phyloP scores from a whole-genome alignment of 2,113 vertebrate species.

The Percopsis transmontana region DNA sequence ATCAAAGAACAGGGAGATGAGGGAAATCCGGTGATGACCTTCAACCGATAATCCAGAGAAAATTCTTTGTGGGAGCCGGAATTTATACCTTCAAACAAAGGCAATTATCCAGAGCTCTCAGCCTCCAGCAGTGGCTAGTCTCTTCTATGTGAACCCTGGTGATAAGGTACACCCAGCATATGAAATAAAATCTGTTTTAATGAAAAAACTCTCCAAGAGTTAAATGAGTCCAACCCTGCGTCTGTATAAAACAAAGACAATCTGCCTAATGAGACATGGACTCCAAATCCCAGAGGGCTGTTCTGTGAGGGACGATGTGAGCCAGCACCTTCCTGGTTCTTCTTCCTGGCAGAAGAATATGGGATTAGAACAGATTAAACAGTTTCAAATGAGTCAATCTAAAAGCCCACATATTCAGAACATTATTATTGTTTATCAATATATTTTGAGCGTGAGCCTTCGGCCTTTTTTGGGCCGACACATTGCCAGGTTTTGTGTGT shows the following conservation, averaged over 20 bases:
- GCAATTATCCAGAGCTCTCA: slow-evolving; percentile 24
- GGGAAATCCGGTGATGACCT: slow-evolving; percentile 26
- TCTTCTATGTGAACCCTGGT: slow-evolving; percentile 24
- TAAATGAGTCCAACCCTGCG: slow-evolving; percentile 3
- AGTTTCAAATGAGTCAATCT: no score
- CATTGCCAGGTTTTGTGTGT: no score
- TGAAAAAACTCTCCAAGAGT: slow-evolving; percentile 22
- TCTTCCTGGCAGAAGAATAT: no score
- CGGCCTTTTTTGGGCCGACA: no score
- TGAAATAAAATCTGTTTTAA: slow-evolving; percentile 2
- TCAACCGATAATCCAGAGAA: slow-evolving; percentile 53
- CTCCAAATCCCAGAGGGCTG: slow-evolving; percentile 9
- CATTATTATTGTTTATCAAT: no score
- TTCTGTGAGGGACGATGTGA: no score
- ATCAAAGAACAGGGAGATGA: slow-evolving; percentile 20
- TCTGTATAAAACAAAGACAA: slow-evolving; percentile 18
- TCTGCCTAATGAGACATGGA: slow-evolving; percentile 38
- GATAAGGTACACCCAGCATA: background rate
- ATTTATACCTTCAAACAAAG: slow-evolving; percentile 34
- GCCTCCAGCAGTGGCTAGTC: slow-evolving; percentile 3
- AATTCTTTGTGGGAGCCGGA: slow-evolving; percentile 22
- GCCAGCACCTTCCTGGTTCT: no score
- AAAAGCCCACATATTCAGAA: no score
- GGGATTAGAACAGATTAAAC: no score
- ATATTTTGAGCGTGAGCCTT: no score